Evolutionary conservation across 64 coral and sea anemone species (phyloP), one percentile per base, ranked within the genome.

Genomic region (Dendronephthya gigantea): DNA sequence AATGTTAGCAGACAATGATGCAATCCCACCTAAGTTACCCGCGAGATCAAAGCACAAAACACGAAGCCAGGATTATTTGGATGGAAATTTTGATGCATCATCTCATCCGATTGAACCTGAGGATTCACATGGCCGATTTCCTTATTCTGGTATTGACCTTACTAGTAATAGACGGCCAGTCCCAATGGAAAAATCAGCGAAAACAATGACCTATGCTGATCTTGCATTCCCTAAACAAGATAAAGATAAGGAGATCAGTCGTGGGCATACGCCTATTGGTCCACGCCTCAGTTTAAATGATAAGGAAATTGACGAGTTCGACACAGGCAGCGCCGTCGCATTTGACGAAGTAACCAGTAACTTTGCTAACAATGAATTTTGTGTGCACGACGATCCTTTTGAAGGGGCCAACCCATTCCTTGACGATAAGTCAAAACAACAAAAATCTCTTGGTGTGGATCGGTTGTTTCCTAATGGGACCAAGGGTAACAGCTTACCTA

Each of bases 241-340:
- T 12, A 79, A 79, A 12, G 72, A 79, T 36, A 79, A 2, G 22
- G 36, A 34, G 36, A 39, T 79, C 36, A 12, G 29, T 28, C 29
- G 36, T 10, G 14, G 15, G 27, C 30, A 79, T 36, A 34, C 30
- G 29, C 72, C 72, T 36, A 15, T 79, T 79, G 72, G 72, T 79
- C 72, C 72, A 8, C 72, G 72, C 29, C 72, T 79, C 36, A 79
- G 72, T 39, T 79, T 79, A 34, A 79, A 79, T 19, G 72, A 79
- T 5, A 62, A 62, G 55, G 29, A 79, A 33, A 5, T 79, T 79
- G 72, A 79, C 0, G 72, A 79, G 9, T 79, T 16, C 29, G 32
- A 39, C 4, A 79, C 25, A 4, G 15, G 15, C 13, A 79, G 55
- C 55, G 25, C 4, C 55, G 25, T 22, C 25, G 19, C 3, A 45